Evolutionary conservation across 2,888 invertebrate genomes (phyloP).

Genomic region (Himalopsyche anomala): DNA sequence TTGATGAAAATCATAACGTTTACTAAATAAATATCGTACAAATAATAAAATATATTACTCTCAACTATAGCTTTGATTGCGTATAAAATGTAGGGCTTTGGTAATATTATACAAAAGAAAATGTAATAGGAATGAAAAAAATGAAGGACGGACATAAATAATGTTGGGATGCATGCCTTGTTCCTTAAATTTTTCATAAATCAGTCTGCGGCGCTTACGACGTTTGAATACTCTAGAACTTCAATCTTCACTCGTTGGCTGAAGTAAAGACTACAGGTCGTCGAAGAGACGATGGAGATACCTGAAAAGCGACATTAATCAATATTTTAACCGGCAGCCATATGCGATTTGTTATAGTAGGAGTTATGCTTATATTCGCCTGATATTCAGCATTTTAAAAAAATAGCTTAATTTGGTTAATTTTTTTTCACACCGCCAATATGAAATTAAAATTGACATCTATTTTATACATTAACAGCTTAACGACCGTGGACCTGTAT

Average conservation of each 20-base stretch:
- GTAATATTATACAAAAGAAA: constrained; percentile 59
- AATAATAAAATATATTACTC: constrained; percentile 52
- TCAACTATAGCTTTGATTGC: constrained; percentile 27
- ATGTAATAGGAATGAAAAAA: constrained; percentile 48
- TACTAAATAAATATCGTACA: constrained; percentile 41
- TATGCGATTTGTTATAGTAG: no score
- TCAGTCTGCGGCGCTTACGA: constrained; percentile 46
- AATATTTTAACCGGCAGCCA: no score
- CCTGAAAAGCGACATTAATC: constrained; percentile 49
- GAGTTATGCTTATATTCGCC: no score
- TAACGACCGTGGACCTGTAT: no score
- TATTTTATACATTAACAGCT: no score
- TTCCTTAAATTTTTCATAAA: constrained; percentile 29
- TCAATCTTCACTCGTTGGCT: constrained; percentile 55
- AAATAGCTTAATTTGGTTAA: no score
- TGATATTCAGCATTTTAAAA: no score
- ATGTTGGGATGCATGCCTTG: neutral
- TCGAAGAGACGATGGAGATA: constrained; percentile 61
- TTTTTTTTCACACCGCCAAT: no score
- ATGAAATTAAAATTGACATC: no score
- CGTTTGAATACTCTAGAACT: constrained; percentile 19
- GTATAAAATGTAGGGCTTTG: constrained; percentile 61
- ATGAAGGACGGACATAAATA: constrained; percentile 15
- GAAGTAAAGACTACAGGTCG: constrained; percentile 58
- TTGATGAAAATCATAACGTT: constrained; percentile 48